phyloP scores from a whole-genome alignment of 2,888 invertebrate species.

The Lepidochitona cinerea region DNA sequence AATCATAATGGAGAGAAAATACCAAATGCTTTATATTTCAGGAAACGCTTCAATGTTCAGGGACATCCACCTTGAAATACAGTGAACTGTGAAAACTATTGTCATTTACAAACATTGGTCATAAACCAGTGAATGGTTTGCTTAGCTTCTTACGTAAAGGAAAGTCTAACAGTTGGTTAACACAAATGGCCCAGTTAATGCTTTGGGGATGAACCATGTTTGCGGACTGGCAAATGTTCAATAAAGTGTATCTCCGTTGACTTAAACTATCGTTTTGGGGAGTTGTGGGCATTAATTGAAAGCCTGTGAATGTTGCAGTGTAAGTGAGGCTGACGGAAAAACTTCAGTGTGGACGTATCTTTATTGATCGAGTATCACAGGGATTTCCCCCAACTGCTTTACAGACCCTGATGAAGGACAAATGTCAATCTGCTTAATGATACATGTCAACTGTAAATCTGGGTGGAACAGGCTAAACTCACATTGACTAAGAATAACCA shows the following conservation, averaged over 20 bases:
- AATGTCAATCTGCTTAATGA: constrained; percentile 6
- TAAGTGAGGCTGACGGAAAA: neutral
- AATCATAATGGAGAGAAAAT: too few species aligned
- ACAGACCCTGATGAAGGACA: constrained; percentile 3
- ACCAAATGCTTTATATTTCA: too few species aligned
- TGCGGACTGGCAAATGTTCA: neutral
- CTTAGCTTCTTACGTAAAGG: too few species aligned
- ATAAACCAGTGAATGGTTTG: too few species aligned
- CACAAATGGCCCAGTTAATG: neutral
- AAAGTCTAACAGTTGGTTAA: neutral
- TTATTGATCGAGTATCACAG: neutral
- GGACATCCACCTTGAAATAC: too few species aligned
- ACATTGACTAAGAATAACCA: neutral
- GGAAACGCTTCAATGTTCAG: too few species aligned
- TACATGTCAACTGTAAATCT: constrained; percentile 8
- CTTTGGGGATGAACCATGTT: neutral
- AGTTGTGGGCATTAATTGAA: neutral
- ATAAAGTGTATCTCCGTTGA: neutral
- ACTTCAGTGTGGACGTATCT: neutral
- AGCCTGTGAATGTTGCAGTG: neutral
- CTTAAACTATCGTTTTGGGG: neutral
- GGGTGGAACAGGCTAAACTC: neutral
- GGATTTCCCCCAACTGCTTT: neutral
- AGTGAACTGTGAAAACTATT: too few species aligned
- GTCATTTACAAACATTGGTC: too few species aligned